These are phyloP conservation scores for Chymomyza amoena DNA, from an alignment of 2,888 invertebrate species.

Conservation along the genomic window DNA sequence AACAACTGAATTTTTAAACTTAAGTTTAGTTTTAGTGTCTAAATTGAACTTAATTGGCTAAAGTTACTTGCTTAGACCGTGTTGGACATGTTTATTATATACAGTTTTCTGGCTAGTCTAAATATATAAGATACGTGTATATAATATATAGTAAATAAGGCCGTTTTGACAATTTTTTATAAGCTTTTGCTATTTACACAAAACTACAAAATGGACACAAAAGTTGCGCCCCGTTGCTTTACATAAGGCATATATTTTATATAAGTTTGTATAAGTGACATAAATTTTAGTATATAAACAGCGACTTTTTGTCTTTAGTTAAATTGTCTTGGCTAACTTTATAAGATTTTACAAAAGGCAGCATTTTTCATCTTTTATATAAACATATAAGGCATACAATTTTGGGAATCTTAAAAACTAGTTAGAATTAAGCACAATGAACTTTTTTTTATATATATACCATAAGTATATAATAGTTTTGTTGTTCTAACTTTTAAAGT, in stretches of 20 bases:
- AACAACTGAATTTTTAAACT: background rate
- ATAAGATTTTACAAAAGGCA: conserved; percentile 68
- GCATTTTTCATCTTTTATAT: conserved; percentile 39
- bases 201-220: background rate
- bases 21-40: conserved; percentile 21
- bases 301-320: background rate
- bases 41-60: conserved; percentile 21
- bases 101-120: background rate
- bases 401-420: conserved; percentile 4
- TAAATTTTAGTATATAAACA: background rate
- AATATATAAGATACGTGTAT: background rate
- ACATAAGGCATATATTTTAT: background rate
- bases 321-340: background rate
- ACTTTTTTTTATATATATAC: conserved; percentile 14
- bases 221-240: too few relatives aligned
- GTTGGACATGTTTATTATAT: background rate
- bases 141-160: background rate
- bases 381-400: conserved; percentile 21
- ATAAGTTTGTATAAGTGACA: background rate
- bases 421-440: background rate
- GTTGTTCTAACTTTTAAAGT: conserved; percentile 35
- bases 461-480: background rate
- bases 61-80: background rate
- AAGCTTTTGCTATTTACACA: background rate
- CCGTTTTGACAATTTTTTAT: background rate